Conservation (phyloP, 2,888 invertebrate species). For the Isotomurus palustris region DNA sequence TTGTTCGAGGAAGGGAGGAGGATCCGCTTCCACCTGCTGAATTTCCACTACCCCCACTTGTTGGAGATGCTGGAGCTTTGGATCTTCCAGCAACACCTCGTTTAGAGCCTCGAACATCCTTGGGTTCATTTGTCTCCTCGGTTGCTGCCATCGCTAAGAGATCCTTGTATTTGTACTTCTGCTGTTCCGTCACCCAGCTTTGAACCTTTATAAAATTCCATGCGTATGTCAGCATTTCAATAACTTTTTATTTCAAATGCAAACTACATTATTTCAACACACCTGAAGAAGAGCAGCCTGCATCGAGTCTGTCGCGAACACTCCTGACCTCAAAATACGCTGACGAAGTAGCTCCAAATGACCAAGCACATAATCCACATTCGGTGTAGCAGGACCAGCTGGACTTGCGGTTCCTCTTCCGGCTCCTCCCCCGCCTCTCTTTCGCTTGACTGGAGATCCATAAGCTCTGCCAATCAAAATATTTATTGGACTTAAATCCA, state of each 20-base stretch:
- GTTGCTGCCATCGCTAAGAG: slow-evolving; percentile 85
- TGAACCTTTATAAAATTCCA: slow-evolving; percentile 30
- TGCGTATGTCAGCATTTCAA: background rate
- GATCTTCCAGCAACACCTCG: slow-evolving; percentile 19
- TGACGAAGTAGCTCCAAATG: slow-evolving; percentile 87
- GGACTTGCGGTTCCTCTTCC: slow-evolving; percentile 54
- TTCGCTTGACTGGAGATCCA: slow-evolving; percentile 85
- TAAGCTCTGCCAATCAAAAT: too few species aligned
- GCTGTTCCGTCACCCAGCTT: slow-evolving; percentile 63
- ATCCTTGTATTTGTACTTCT: slow-evolving; percentile 86
- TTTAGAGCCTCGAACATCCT: slow-evolving; percentile 48
- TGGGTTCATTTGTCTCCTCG: slow-evolving; percentile 53
- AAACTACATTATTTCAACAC: slow-evolving; percentile 1
- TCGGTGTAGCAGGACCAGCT: slow-evolving; percentile 41
- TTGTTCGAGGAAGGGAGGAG: slow-evolving; percentile 28
- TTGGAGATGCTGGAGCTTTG: slow-evolving; percentile 8
- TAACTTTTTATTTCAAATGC: background rate
- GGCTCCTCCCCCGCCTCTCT: slow-evolving; percentile 62
- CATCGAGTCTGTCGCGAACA: slow-evolving; percentile 85
- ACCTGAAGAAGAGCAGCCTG: slow-evolving; percentile 79
- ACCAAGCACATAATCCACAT: slow-evolving; percentile 61
- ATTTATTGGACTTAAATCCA: too few species aligned
- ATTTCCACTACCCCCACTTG: slow-evolving; percentile 3
- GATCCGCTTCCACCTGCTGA: slow-evolving; percentile 20
- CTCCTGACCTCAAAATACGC: slow-evolving; percentile 57